Evolutionary conservation across 2,888 invertebrate species (phyloP), one percentile per base, ranked within the genome.

Genomic region (Aphidius colemani): DNA sequence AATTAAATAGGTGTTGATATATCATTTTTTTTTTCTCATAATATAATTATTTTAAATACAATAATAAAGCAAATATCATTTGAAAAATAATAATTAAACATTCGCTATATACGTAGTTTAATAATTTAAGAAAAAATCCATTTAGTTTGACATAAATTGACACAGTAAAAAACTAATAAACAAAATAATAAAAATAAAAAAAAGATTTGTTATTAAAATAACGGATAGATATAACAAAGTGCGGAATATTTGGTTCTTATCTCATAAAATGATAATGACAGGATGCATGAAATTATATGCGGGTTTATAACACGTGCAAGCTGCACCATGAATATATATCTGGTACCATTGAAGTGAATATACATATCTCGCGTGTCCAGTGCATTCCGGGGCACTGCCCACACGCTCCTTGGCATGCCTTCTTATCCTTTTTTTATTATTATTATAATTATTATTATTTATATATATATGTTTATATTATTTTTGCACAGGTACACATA

Each of bases 341-440:
- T 63, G 57, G 56, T 51, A 50, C 50, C 55, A 46, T 65, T 61
- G 46, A 53, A 61, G 60, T 57, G 57, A 57, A 64, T 64, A 61
- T 65, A 30, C 5, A 30, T 30, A 65, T 61, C 46, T 61, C 61
- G 59, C 57, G 60, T 65, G 58, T 65, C 58, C 61, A 51, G 65
- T 61, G 61, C 65, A 65, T 65, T 65, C 65, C 65, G 53, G 57
- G 61, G 53, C 48, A 53, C 65, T 61, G 57, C 65, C 65, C 65
- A 65, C 65, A 65, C 64, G 51, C 43, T 56, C 57, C 53, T 61
- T 61, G 58, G 65, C 53, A 65, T 65, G 58, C 57, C 65, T 64
- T 51, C 65, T 61, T 65, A 57, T 65, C 45, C 53, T 46, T 46
- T 46, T 45, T 57, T 57, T 44, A 44, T 55, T 46, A 57, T n/a